Base-by-base conservation (phyloP, 37 sponge, comb jelly and placozoan species). In the Ianthella basta region DNA sequence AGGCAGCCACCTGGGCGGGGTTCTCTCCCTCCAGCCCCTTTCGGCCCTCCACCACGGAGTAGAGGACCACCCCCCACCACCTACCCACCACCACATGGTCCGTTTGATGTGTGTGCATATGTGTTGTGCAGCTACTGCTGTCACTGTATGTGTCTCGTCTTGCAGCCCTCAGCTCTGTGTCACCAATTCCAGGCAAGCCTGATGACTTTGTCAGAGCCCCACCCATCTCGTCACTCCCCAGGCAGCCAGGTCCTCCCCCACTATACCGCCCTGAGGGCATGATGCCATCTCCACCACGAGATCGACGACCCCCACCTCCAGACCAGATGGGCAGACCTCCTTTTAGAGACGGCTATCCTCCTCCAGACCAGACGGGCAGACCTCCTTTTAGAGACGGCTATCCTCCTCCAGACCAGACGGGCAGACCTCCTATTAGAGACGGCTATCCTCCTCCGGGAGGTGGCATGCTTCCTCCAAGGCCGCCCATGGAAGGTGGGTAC, bases 51-150 rank as follows among this genome's bases (percentile, higher is more conserved):
- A 15, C 72, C 72, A n/a, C 53, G n/a, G 53, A 36, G 78, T 13
- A 75, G 53, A 40, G 78, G 53, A 25, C 78, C 78, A 41, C 40
- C 78, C 6, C 78, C 78, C 21, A 53, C 25, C n/a, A 40, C 53
- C 25, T 75, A 75, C 78, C 23, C n/a, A 44, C 35, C 32, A 21
- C 73, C 73, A 15, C 73, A 12, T 20, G 78, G 53, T 41, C 78
- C 25, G 39, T 44, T 27, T 70, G 72, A 3, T 8, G 72, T 35
- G 32, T 33, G 14, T 33, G 32, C 5, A 6, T 33, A 5, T 35
- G 14, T 25, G 3, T 2, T 25, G 63, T 4, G n/a, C 13, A 4
- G 27, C 63, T 6, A 61, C 63, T 29, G 25, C 63, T 4, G 2
- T 61, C n/a, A 23, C 34, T 30, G 35, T 30, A 30, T 13, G 35